Base-by-base conservation (phyloP, 2,888 invertebrate genomes). In the Coleophora deauratella region DNA sequence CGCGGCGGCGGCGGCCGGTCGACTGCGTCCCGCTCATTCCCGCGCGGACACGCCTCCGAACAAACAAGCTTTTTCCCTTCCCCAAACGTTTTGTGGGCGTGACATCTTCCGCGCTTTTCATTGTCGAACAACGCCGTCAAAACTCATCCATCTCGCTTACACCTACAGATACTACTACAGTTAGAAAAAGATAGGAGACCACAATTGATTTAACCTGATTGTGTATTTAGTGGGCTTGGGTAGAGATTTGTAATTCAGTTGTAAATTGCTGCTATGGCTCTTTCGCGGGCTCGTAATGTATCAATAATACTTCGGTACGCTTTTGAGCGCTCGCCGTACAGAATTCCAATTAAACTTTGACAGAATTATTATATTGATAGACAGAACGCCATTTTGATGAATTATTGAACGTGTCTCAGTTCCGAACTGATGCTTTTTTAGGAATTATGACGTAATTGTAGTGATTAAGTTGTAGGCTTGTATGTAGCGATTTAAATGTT, bases 341-440 rank as follows among this genome's bases (percentile, higher is more conserved):
- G 81, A 82, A 81, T 79, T 80, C 76, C 81, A 81, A 84, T 84
- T 85, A 75, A 72, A 75, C 56, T 73, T 76, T 82, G 84, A 85
- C 82, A 79, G 82, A 72, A 81, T 81, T 85, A 85, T 85, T 82
- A 78, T 75, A 74, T 74, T 76, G 78, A 81, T 80, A 76, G 79
- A 75, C 72, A 54, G 57, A 55, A 51, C 61, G 71, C 78, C 69
- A 77, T 73, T 52, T 66, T 72, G 69, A 66, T 78, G 74, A 77
- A 74, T 76, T 74, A 76, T 76, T 71, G 70, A 74, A 61, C 59
- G 59, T 43, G 44, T 31, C 11, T 31, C 31, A 10, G 31, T 49
- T 51, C 45, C 43, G 46, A 52, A 57, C 45, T 40, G 45, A 54
- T 59, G 27, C 37, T 62, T 61, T 62, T 57, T 54, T 50, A 51